Percentiles rank a stretch among this genome's conserved stretches.
These are phyloP conservation scores for Paguma larvata DNA, from an alignment of 2,797 vertebrate genomes.

Conservation along the genomic window DNA sequence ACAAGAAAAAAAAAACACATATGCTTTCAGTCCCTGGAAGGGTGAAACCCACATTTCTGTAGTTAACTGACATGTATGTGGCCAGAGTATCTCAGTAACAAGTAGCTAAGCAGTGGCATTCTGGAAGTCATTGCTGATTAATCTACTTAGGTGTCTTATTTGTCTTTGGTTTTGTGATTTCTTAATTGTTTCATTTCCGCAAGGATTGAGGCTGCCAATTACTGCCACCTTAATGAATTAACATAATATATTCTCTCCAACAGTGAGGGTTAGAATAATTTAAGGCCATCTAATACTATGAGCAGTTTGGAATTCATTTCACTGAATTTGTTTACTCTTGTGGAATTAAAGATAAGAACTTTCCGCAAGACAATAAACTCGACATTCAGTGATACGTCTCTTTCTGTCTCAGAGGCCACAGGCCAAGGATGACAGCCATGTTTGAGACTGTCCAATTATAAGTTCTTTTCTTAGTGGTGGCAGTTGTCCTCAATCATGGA, in stretches of 20 bases:
- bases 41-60: background rate
- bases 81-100: background rate
- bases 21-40: background rate
- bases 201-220: background rate
- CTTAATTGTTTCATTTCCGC: conserved; percentile 49
- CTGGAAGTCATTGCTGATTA: background rate
- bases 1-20: background rate
- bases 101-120: fast-evolving
- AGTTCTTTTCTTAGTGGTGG: background rate
- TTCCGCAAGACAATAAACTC: conserved; percentile 56
- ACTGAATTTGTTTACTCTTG: conserved; percentile 48
- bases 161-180: conserved; percentile 4
- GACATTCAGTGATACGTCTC: background rate
- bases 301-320: conserved; percentile 74
- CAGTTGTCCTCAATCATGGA: background rate
- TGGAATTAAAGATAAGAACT: conserved; percentile 57
- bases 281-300: conserved; percentile 56
- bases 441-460: background rate
- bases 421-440: background rate
- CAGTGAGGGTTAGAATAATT: conserved; percentile 55
- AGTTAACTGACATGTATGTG: background rate
- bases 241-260: conserved; percentile 10
- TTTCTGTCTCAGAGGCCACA: background rate
- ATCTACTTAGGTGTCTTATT: background rate
- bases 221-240: conserved; percentile 60